Base-by-base conservation (phyloP, 2,888 invertebrate genomes). In the Heliconius sara region DNA sequence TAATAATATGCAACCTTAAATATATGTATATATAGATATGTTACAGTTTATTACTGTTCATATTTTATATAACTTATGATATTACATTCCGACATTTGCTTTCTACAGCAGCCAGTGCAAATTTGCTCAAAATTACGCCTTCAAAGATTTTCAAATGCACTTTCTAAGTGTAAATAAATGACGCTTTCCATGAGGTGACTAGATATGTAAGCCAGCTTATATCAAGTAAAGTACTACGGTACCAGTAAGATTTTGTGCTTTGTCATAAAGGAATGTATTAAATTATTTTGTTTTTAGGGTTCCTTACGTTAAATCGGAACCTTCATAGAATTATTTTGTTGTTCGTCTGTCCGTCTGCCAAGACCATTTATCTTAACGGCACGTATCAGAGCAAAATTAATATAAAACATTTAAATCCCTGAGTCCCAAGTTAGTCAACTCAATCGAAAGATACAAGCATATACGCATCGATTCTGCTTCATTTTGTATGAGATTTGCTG, bases 41-140 rank as follows among this genome's bases (percentile, higher is more conserved):
- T 22, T 57, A 47, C 47, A 47, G 47, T 16, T 47, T 47, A 47
- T 6, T 52, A 19, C 52, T 52, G 19, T 52, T 52, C 6, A 19
- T 6, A 7, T 52, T 52, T 52, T 52, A 19, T 52, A 52, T 52
- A 52, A 52, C 19, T 52, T 52, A 19, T 39, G 63, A 12, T 52
- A 39, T 25, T 30, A 34, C 34, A 19, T 47, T 16, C 52, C 5
- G 25, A 68, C n/a, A 10, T 2, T 47, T 27, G 71, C 74, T 80
- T 80, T 80, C 80, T 80, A 76, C 65, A 12, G n/a, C 34, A 67
- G 22, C 66, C 65, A 34, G 39, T 57, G 65, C 70, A 78, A 80
- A 75, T 80, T 78, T 57, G 66, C 74, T 74, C 65, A 57, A 80
- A 80, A 80, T 80, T 75, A 30, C 74, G 79, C 63, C 60, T 74